Evolutionary conservation across 2,888 invertebrate genomes (phyloP).

Genomic region (Dryomyza anilis): DNA sequence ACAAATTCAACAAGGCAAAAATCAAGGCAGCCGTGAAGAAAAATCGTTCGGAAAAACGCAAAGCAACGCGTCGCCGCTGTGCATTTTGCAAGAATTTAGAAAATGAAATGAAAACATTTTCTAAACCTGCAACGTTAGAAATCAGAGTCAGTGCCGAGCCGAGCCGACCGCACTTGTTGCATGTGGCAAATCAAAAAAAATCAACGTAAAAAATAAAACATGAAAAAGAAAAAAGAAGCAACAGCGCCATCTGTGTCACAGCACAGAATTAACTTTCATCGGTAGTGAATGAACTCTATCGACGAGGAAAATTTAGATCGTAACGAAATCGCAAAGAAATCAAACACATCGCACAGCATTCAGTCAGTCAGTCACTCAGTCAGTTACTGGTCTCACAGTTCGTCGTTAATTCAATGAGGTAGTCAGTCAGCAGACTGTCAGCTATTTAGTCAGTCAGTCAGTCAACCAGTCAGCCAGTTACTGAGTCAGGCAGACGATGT

Average conservation of each 20-base stretch:
- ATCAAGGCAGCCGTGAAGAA: not conserved
- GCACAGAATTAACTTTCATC: conserved; percentile 21
- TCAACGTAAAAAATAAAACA: not conserved
- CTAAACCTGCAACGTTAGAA: conserved; percentile 9
- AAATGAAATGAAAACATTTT: conserved; percentile 36
- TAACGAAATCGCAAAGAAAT: conserved; percentile 6
- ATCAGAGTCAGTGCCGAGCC: not conserved
- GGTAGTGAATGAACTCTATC: conserved; percentile 23
- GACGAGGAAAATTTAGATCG: conserved; percentile 12
- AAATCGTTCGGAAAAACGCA: conserved; percentile 15
- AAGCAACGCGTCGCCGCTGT: not conserved
- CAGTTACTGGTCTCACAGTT: no score
- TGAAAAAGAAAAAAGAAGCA: not conserved
- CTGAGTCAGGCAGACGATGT: not conserved
- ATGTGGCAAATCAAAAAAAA: not conserved
- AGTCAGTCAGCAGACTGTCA: no score
- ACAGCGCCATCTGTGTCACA: conserved; percentile 19
- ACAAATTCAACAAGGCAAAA: not conserved
- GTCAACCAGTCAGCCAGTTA: no score
- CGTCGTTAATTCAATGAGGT: no score
- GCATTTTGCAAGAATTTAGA: conserved; percentile 34
- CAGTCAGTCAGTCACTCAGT: no score
- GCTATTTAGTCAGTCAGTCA: no score
- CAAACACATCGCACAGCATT: no score
- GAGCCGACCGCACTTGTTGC: conserved; percentile 8